Percentiles rank a stretch among this genome's conserved stretches.
phyloP scores from a whole-genome alignment of 2,888 invertebrate species.

The Halictus quadricinctus region DNA sequence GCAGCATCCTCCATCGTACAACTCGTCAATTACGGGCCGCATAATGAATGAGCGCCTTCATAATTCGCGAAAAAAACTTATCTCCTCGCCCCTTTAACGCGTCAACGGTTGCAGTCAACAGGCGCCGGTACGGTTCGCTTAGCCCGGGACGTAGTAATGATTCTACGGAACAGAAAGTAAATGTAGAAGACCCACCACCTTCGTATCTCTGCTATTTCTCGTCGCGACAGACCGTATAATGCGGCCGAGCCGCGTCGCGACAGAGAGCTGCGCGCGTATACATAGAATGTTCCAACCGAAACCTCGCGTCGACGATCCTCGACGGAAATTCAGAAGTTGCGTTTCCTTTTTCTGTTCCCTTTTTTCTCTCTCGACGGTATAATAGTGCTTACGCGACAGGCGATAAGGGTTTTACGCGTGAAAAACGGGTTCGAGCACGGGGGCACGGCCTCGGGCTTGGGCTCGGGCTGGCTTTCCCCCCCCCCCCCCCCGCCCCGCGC shows the following conservation, averaged over 20 bases:
- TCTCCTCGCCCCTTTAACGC: constrained; percentile 65
- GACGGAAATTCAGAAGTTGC: constrained; percentile 54
- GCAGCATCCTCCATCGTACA: constrained; percentile 33
- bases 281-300: constrained; percentile 41
- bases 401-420: constrained; percentile 47
- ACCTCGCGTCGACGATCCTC: constrained; percentile 59
- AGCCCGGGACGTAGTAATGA: constrained; percentile 67
- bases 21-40: constrained; percentile 64
- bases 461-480: background rate
- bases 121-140: constrained; percentile 61
- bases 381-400: constrained; percentile 45
- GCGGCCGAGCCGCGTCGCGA: constrained; percentile 46
- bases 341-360: constrained; percentile 21
- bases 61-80: constrained; percentile 57
- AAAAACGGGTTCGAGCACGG: constrained; percentile 22
- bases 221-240: constrained; percentile 69
- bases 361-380: constrained; percentile 27
- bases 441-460: background rate
- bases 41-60: constrained; percentile 68
- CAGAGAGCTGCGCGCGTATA: constrained; percentile 24
- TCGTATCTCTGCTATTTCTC: constrained; percentile 63
- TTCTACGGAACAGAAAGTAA: constrained; percentile 63
- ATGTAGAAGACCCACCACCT: constrained; percentile 63
- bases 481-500: background rate
- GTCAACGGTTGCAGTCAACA: constrained; percentile 64